Evolutionary conservation across 2,888 invertebrate genomes (phyloP), one percentile per base, ranked within the genome.

Genomic region (Argyra leucocephala): DNA sequence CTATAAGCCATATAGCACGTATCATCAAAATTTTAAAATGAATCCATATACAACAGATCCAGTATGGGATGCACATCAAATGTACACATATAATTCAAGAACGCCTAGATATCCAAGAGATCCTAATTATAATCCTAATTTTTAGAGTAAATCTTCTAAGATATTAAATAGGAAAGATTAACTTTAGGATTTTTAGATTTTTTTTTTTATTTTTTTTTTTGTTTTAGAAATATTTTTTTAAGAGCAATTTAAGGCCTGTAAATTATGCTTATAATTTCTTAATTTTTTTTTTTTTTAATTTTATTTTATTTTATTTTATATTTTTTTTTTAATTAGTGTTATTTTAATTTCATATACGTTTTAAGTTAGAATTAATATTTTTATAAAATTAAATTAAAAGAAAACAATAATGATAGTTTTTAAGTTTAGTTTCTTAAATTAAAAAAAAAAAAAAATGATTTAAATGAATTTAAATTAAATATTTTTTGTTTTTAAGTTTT

Each of bases 101-200:
- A 73, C 77, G 72, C 76, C 78, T 69, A 78, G 78, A 70, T 73
- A 75, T 57, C 77, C 78, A 69, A 74, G 78, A 68, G 80, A 80
- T 67, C 31, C 24, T 62, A 80, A 80, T 63, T 80, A 79, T 68
- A 78, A 80, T 75, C 79, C 80, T 48, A 79, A 80, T 64, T 79
- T 79, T 72, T 79, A 75, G 71, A 48, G 48, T 48, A 48, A 48
- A 3, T 48, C n/a, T 18, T 48, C 48, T 18, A 48, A 15, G n/a
- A 48, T 48, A 18, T 48, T 48, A 18, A n/a, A 31, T 48, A 48
- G 48, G 48, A 48, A n/a, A 48, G 15, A 31, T 31, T 31, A 48
- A 48, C n/a, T 48, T 48, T 48, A 48, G 48, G 12, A 48, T 18
- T 48, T 18, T 18, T 18, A 48, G 10, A 31, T n/a, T n/a, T n/a